A percentile compares a stretch with the other conserved stretches of the same genome.
Evolutionary conservation across 2,888 invertebrate species (phyloP).

Genomic region (Synanthedon andrenaeformis): DNA sequence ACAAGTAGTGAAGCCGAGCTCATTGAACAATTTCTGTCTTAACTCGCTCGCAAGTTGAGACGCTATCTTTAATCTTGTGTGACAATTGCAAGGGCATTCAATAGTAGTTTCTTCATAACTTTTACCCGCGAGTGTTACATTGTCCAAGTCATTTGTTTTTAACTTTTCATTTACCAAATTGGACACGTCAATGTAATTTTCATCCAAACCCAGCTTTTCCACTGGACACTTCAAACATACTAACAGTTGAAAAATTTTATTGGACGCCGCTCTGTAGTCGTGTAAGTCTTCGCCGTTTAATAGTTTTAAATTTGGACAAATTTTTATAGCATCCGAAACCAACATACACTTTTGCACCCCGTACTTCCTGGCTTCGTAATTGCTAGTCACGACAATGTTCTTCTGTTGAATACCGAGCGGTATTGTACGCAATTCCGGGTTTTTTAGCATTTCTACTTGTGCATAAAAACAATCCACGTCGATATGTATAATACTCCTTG

Average conservation of each 20-base stretch:
- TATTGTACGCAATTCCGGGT: conserved; percentile 74
- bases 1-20: conserved; percentile 81
- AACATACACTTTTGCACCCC: conserved; percentile 85
- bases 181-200: conserved; percentile 86
- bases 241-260: conserved; percentile 78
- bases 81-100: conserved; percentile 82
- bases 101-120: conserved; percentile 66
- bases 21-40: conserved; percentile 74
- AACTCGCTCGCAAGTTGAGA: conserved; percentile 83
- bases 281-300: conserved; percentile 87
- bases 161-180: conserved; percentile 70
- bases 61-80: conserved; percentile 75
- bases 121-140: conserved; percentile 64
- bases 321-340: conserved; percentile 77
- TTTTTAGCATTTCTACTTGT: conserved; percentile 84
- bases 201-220: conserved; percentile 87
- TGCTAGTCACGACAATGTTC: conserved; percentile 85
- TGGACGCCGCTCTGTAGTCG: conserved; percentile 82
- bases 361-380: conserved; percentile 81
- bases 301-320: conserved; percentile 80
- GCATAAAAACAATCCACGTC: conserved; percentile 90
- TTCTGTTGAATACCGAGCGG: conserved; percentile 89
- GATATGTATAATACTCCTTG: conserved; percentile 80
- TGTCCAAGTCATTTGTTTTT: conserved; percentile 38
- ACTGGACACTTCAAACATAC: conserved; percentile 79